A percentile compares a stretch with the other conserved stretches of the same genome.
Evolutionary conservation across 2,797 vertebrate genomes (phyloP).

Genomic region (Microcaecilia unicolor): DNA sequence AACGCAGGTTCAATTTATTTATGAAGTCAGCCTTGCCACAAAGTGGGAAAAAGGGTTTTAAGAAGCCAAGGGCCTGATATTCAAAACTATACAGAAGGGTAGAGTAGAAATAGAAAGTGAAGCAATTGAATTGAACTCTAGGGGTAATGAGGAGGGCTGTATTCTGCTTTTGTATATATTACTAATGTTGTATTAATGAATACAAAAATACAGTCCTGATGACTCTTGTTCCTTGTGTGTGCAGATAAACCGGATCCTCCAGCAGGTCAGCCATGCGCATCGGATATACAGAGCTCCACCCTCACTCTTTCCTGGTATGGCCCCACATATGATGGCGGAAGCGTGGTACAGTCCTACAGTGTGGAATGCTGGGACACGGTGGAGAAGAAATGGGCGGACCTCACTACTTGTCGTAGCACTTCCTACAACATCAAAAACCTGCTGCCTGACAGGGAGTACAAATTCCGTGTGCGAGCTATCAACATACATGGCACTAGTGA

Average conservation of each 20-base stretch:
- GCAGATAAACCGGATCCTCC: conserved; percentile 94
- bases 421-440: conserved; percentile 82
- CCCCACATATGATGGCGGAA: conserved; percentile 89
- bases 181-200: too few relatives aligned
- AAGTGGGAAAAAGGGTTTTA: too few relatives aligned
- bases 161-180: too few relatives aligned
- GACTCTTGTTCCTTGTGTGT: too few relatives aligned
- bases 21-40: too few relatives aligned
- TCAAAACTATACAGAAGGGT: too few relatives aligned
- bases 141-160: too few relatives aligned
- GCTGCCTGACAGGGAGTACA: conserved; percentile 79
- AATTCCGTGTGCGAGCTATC: conserved; percentile 81
- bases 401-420: conserved; percentile 90
- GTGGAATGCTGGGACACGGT: conserved; percentile 85
- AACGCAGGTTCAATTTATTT: too few relatives aligned
- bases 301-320: conserved; percentile 93
- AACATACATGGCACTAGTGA: conserved; percentile 91
- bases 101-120: too few relatives aligned
- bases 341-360: conserved; percentile 86
- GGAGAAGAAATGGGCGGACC: conserved; percentile 72
- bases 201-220: too few relatives aligned
- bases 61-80: too few relatives aligned
- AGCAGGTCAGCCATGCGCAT: conserved; percentile 77
- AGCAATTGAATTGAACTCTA: too few relatives aligned
- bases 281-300: conserved; percentile 76